These are phyloP conservation scores for Sitta carolinensis DNA, from an alignment of 2,797 vertebrate species.

Conservation along the genomic window DNA sequence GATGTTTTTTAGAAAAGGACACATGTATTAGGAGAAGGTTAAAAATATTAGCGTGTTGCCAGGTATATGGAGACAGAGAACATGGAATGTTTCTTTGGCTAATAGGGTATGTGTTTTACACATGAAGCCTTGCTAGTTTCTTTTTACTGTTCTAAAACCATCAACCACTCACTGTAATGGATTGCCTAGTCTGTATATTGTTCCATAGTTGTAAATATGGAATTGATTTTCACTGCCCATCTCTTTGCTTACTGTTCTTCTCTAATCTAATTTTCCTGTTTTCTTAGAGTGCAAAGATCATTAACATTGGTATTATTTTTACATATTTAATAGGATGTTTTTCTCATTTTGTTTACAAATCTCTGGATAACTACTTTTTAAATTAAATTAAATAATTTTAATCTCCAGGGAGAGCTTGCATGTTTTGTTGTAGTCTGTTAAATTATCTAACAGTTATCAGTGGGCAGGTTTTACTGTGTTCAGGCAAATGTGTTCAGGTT, in stretches of 20 bases:
- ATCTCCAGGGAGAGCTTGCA: neutral
- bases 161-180: neutral
- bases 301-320: neutral
- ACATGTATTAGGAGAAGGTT: rapidly evolving
- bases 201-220: constrained; percentile 1
- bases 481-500: neutral
- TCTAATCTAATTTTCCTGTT: neutral
- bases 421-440: neutral
- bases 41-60: neutral
- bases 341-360: neutral
- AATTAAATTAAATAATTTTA: neutral
- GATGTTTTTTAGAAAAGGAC: neutral
- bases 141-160: neutral
- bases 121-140: neutral
- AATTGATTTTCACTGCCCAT: constrained; percentile 35
- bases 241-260: neutral
- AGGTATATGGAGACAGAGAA: neutral
- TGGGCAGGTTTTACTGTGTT: neutral
- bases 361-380: neutral
- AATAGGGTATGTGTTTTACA: neutral
- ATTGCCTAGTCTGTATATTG: neutral
- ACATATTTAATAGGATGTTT: neutral
- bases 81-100: neutral
- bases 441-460: neutral
- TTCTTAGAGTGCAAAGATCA: neutral